Evolutionary conservation across 2,888 invertebrate genomes (phyloP), one percentile per base, ranked within the genome.

Genomic region (Vanessa cardui): DNA sequence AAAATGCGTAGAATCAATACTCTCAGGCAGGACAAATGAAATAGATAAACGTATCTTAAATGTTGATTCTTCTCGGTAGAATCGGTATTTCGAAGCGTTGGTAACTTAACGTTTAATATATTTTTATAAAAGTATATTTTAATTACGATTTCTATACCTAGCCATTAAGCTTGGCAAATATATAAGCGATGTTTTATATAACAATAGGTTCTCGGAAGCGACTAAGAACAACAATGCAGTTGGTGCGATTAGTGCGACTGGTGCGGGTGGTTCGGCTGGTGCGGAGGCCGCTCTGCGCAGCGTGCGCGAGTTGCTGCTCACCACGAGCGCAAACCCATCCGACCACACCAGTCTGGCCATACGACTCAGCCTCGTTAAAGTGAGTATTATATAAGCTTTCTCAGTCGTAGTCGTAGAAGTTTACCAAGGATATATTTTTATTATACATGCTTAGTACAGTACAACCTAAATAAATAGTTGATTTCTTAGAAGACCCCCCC

Each of bases 291-390:
- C 69, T 86, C 94, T 76, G 84, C 90, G 31, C 21, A 80, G 74
- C 21, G 92, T 88, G 70, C 83, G 83, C 73, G 90, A 93, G 72
- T 89, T 95, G 75, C 86, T 96, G 71, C 87, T 81, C 70, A 79
- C 92, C 68, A 94, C 94, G 44, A 88, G 94, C 69, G 94, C 95
- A 69, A 94, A 95, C 88, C 93, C 94, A 20, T 94, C 95, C 7
- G 95, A 96, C 85, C 93, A 93, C 77, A 94, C 94, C 61, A 94
- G 94, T 63, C 90, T 96, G 62, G 92, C 94, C 74, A 94, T 95
- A 69, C 88, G 95, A 56, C 89, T 95, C 73, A 95, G 94, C 69
- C 92, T 94, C 78, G 94, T 95, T 73, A 94, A 94, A 93, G 95
- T 95, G 78, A 78, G 64, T 54, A 15, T 58, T 49, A 3, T 49